Percentiles rank a stretch among this genome's conserved stretches.
These are phyloP conservation scores for Sarotherodon lohbergeri DNA, from an alignment of 2,113 vertebrate species.

Conservation along the genomic window DNA sequence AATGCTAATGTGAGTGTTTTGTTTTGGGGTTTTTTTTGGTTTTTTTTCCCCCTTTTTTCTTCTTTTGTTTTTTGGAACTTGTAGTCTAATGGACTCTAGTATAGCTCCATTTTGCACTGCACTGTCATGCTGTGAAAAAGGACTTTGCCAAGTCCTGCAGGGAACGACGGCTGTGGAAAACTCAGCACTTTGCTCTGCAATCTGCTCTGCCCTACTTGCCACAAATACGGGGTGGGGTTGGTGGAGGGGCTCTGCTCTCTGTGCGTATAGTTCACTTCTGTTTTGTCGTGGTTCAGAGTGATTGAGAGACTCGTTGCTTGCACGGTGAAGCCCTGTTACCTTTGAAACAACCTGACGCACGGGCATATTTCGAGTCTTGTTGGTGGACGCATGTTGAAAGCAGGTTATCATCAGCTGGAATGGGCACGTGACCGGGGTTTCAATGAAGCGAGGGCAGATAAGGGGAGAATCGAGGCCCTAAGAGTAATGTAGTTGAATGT, in stretches of 20 bases:
- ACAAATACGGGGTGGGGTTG: conserved; percentile 27
- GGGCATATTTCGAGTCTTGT: neutral
- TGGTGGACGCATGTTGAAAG: neutral
- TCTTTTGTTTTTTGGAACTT: neutral
- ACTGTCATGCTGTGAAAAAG: conserved; percentile 68
- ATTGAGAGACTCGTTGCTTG: conserved; percentile 3
- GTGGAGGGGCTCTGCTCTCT: neutral
- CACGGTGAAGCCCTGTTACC: neutral
- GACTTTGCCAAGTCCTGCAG: conserved; percentile 61
- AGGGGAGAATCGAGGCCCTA: neutral
- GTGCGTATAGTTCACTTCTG: neutral
- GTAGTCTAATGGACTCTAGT: conserved; percentile 32
- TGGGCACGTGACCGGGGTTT: neutral
- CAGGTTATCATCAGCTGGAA: neutral
- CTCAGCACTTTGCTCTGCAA: conserved; percentile 69
- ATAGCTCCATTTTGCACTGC: conserved; percentile 59
- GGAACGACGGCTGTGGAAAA: conserved; percentile 57
- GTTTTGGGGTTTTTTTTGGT: neutral
- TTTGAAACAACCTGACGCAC: conserved; percentile 1
- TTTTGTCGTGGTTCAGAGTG: conserved; percentile 28
- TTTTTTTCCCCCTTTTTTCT: neutral
- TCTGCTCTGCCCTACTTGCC: conserved; percentile 66
- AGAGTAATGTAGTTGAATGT: conserved; percentile 16
- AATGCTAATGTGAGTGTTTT: conserved; percentile 18
- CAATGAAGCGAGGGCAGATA: neutral